phyloP scores from a whole-genome alignment of 2,888 invertebrate genomes.

The Frankliniella fusca region DNA sequence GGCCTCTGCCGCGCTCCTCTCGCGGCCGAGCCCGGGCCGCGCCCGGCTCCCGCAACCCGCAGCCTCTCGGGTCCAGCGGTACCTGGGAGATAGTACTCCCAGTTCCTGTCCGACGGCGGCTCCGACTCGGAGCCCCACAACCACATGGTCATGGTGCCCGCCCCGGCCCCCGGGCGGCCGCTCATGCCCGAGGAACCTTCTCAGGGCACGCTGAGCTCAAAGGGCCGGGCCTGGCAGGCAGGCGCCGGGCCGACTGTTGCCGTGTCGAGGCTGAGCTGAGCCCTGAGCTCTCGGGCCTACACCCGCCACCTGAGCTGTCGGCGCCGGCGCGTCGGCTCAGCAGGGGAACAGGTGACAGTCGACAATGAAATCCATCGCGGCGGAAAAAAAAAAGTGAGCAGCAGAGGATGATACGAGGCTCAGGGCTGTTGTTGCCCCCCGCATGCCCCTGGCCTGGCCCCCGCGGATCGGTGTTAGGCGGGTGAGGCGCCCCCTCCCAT shows the following conservation, averaged over 20 bases:
- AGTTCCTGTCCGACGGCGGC: neutral
- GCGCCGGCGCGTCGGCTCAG: neutral
- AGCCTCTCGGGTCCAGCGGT: neutral
- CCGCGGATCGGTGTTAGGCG: too few relatives aligned
- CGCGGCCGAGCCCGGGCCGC: neutral
- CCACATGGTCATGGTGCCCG: neutral
- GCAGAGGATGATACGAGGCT: neutral
- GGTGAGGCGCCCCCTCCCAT: neutral
- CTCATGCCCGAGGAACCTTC: neutral
- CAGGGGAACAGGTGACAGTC: conserved; percentile 3
- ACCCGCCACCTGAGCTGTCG: too few relatives aligned
- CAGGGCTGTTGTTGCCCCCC: too few relatives aligned
- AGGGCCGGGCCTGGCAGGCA: neutral
- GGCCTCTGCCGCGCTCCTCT: neutral
- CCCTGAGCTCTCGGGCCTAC: neutral
- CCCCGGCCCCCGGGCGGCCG: neutral
- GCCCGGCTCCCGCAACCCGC: neutral
- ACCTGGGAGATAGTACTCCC: conserved; percentile 21
- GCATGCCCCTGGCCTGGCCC: too few relatives aligned
- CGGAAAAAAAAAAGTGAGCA: neutral
- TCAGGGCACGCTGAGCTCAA: neutral
- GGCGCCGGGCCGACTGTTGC: neutral
- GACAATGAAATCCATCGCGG: neutral
- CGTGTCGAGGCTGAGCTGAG: neutral
- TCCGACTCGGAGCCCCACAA: neutral